Evolutionary conservation across 2,797 vertebrate species (phyloP), one percentile per base, ranked within the genome.

Genomic region (Sebastes oblongus): DNA sequence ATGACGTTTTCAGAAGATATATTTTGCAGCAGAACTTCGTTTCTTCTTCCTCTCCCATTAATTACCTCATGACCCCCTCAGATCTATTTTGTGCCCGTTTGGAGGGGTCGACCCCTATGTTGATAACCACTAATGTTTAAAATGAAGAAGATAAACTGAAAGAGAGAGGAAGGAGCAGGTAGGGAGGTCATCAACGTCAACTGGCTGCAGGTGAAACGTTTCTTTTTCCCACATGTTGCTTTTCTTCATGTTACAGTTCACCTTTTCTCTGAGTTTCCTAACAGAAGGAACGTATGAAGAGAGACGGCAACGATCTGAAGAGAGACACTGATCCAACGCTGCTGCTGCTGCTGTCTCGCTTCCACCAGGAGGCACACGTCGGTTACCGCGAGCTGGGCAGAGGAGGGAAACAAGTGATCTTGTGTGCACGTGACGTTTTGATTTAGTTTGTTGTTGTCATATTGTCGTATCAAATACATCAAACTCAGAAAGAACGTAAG

Each of bases 181-280:
- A 25, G 11, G 6, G 9, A 6, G 18, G 4, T n/a, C 1, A 59
- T 32, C 5, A 10, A 22, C 1, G 4, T 55, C 25, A 72, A 1
- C 13, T 56, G 61, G 46, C 68, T 52, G 30, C 42, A 80, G 55
- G 42, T 46, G 12, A 59, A 25, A 56, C 16, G 8, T 79, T 27
- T 75, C 1, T 24, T 64, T 42, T 58, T 56, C 10, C 66, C 65
- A 85, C 85, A 32, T 86, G 86, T 83, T 85, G 68, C 69, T 60
- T 75, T 29, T 39, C 29, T 13, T 46, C 42, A 16, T 9, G 55
- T 24, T 16, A 54, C 22, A 16, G n/a, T 24, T 69, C 8, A 5
- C 14, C 13, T 14, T 16, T 11, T 16, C 13, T 55, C 25, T 12
- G 13, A 2, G 11, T 69, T 70, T 74, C 46, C 65, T 36, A 25